Base-by-base conservation (phyloP, 2,113 vertebrate genomes). In the Ciconia boyciana region DNA sequence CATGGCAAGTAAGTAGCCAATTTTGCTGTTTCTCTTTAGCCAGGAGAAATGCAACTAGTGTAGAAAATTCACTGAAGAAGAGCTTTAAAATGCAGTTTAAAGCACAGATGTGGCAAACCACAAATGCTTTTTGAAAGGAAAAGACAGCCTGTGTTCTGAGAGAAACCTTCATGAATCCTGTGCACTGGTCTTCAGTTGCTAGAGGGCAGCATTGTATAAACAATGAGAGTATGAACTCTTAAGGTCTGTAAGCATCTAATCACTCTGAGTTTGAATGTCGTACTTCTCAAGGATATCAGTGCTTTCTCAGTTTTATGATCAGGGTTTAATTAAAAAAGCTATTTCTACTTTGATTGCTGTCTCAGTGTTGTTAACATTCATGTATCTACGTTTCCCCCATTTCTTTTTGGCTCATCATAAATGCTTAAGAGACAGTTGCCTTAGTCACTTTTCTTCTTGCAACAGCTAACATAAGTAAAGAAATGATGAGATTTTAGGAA, bases 171-270 rank as follows among this genome's bases (percentile, higher is more conserved):
- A 3, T 11, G 9, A 24, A 7, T 21, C 48, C 22, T 18, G 32
- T 57, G 57, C 19, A 0, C 72, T 22, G 48, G 18, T 19, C 69
- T 82, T 21, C 11, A 4, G 87, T 66, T 54, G 71, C 96, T 97
- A 98, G 97, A 94, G 95, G 97, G 97, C 97, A 98, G 94, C 90
- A 90, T 96, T 84, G 96, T 32, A 92, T 83, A 85, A 94, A 41
- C 57, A n/a, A 61, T 55, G 22, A 6, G 58, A 51, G 8, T 6
- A 13, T 4, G 49, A 39, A 34, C 7, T 5, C 43, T 46, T 17
- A 2, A 51, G 29, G 32, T 79, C 54, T 76, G n/a, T 29, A 28
- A 78, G 41, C 21, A 1, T 78, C 34, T 49, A 8, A 25, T 31
- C 3, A 9, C 54, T 22, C n/a, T 25, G 36, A 21, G 41, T 58